Percentiles rank a stretch among this genome's conserved stretches.
phyloP scores from a whole-genome alignment of 2,113 vertebrate species.

The Seriola dumerili region DNA sequence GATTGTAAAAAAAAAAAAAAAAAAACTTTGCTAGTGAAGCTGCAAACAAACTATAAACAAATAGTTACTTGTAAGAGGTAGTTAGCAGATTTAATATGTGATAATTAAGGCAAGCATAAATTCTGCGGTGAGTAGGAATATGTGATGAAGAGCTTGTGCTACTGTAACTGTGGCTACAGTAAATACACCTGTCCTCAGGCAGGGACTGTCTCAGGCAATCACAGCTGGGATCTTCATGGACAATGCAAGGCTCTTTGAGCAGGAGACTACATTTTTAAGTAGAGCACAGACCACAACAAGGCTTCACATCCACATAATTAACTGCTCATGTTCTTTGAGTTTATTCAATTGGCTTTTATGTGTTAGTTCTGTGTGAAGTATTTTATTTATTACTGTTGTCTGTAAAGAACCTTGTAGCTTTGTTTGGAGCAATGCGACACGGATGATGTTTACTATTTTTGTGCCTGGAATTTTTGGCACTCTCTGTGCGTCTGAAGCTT shows the following conservation, averaged over 20 bases:
- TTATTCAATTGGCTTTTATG: conserved; percentile 2
- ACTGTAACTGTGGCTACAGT: background rate
- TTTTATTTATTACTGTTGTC: background rate
- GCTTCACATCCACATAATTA: background rate
- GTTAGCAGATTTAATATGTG: background rate
- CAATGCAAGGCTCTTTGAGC: background rate
- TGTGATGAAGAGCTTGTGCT: background rate
- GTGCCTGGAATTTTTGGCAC: conserved; percentile 1
- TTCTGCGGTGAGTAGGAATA: background rate
- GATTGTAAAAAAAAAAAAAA: background rate
- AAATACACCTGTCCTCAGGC: conserved; percentile 1
- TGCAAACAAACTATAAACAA: background rate
- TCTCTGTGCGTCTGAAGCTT: conserved; percentile 19
- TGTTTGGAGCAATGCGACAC: background rate
- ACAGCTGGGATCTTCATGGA: background rate
- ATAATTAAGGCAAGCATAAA: background rate
- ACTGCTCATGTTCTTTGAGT: conserved; percentile 13
- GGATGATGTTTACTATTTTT: conserved; percentile 4
- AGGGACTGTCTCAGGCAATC: background rate
- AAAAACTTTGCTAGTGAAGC: background rate
- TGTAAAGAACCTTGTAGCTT: conserved; percentile 27
- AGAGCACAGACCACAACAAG: background rate
- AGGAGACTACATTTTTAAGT: background rate
- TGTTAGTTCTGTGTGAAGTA: background rate
- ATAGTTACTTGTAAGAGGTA: background rate